Percentiles rank a stretch among this genome's conserved stretches.
Conservation (phyloP, 2,113 vertebrate species). For the Hiodon alosoides region DNA sequence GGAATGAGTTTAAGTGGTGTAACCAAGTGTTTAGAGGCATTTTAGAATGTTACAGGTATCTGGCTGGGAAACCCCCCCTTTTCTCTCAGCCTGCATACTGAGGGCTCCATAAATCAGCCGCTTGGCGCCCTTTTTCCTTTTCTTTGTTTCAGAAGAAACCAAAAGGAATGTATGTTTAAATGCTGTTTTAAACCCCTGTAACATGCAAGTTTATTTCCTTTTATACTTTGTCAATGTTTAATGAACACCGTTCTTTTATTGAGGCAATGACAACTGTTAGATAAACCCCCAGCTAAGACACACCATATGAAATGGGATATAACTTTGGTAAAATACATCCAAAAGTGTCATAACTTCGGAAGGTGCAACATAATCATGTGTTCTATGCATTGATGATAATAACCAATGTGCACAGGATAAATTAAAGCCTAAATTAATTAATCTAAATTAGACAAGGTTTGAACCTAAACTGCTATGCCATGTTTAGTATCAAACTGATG, state of each 20-base stretch:
- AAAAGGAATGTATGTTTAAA: not conserved
- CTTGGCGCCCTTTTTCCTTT: not conserved
- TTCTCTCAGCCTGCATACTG: not conserved
- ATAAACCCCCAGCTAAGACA: not conserved
- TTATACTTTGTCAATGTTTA: not conserved
- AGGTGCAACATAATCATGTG: not conserved
- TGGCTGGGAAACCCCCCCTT: too few relatives aligned
- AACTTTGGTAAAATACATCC: slow-evolving; percentile 1
- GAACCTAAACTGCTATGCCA: not conserved
- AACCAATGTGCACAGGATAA: not conserved
- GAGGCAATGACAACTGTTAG: not conserved
- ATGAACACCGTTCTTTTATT: not conserved
- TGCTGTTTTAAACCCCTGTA: not conserved
- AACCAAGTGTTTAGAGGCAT: too few relatives aligned
- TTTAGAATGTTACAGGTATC: too few relatives aligned
- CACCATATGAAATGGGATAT: not conserved
- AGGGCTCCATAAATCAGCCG: not conserved
- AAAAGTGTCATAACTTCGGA: not conserved
- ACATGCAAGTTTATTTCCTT: not conserved
- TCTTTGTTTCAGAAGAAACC: not conserved
- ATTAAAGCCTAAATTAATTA: not conserved
- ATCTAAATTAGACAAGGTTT: slow-evolving; percentile 4
- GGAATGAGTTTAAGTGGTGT: too few relatives aligned
- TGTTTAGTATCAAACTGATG: not conserved
- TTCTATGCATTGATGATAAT: not conserved